Conservation (phyloP, 2,113 vertebrate genomes). For the Numida meleagris region DNA sequence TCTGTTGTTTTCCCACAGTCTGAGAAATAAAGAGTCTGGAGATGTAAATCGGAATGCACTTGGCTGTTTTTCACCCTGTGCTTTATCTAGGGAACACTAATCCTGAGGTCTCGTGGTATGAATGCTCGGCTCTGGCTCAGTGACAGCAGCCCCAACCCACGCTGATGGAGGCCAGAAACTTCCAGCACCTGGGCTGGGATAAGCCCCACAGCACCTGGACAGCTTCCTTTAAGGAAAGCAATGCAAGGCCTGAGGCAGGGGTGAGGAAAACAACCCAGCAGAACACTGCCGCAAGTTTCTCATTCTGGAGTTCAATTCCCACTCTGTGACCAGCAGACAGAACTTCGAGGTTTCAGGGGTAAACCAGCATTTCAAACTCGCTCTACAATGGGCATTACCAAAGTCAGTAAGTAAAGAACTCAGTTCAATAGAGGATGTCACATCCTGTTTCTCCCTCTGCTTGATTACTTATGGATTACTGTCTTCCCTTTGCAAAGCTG, state of each 20-base stretch:
- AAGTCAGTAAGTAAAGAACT: slow-evolving; percentile 16
- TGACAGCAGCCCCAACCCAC: not conserved
- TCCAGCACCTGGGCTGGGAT: not conserved
- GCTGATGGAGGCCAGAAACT: not conserved
- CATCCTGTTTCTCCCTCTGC: slow-evolving; percentile 45
- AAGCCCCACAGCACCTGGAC: not conserved
- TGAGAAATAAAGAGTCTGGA: not conserved
- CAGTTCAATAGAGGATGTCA: slow-evolving; percentile 7
- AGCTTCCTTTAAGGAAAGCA: not conserved
- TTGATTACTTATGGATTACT: slow-evolving; percentile 18
- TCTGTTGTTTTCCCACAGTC: not conserved
- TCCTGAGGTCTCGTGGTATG: accelerated
- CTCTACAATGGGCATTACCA: not conserved
- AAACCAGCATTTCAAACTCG: not conserved
- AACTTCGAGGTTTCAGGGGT: not conserved
- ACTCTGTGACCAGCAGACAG: not conserved
- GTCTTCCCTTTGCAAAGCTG: slow-evolving; percentile 12
- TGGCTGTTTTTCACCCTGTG: not conserved
- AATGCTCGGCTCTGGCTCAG: not conserved
- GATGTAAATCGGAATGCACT: not conserved
- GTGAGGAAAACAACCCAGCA: not conserved
- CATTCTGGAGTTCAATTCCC: not conserved
- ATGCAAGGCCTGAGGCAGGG: accelerated
- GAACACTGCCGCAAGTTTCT: not conserved
- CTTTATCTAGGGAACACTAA: too few species aligned